These are phyloP conservation scores for Ochotona curzoniae DNA, from an alignment of 2,113 vertebrate species.

Conservation along the genomic window DNA sequence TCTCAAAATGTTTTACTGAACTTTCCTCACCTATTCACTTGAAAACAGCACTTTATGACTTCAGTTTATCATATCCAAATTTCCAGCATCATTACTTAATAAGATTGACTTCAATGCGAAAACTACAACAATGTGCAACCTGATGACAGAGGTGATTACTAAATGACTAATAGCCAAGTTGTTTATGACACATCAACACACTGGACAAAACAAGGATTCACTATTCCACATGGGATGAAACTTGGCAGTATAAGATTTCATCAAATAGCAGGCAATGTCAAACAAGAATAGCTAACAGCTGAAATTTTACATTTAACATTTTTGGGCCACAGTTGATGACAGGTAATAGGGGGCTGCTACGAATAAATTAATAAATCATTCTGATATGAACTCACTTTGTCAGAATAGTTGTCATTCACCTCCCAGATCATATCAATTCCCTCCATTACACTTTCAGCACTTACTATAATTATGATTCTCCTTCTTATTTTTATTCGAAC, in stretches of 20 bases:
- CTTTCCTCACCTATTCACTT: background rate
- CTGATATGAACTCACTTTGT: background rate
- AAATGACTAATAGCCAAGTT: background rate
- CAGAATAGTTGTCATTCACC: conserved; percentile 19
- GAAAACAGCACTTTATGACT: background rate
- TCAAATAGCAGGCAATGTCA: background rate
- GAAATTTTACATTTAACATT: background rate
- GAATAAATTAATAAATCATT: background rate
- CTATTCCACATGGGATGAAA: too few species aligned
- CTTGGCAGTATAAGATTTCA: too few species aligned
- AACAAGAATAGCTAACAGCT: background rate
- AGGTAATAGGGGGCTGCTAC: background rate
- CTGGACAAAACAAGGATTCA: background rate
- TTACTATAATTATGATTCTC: background rate
- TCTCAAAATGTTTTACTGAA: background rate
- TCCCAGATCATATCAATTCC: background rate
- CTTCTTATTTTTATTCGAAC: background rate
- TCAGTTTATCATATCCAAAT: background rate
- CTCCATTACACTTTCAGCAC: background rate
- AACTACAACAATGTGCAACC: background rate
- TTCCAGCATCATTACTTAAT: background rate
- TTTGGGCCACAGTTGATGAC: background rate
- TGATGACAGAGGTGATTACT: background rate
- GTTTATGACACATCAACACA: background rate
- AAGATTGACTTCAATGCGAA: background rate